Evolutionary conservation across 2,888 invertebrate genomes (phyloP).

Genomic region (Andrena marginata): DNA sequence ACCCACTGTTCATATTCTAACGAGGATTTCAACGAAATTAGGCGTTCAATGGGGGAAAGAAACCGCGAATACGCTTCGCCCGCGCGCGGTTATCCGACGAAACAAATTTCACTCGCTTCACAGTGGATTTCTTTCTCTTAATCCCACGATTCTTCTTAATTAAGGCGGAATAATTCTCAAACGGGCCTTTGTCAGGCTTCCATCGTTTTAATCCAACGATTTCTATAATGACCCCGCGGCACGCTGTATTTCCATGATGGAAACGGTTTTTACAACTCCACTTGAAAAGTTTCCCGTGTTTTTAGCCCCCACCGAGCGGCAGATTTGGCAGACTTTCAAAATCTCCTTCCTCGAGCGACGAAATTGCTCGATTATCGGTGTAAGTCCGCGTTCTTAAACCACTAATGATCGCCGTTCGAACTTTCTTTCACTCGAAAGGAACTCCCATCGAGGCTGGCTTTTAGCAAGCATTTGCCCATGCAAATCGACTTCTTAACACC

Average conservation of each 20-base stretch:
- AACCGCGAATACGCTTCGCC: background rate
- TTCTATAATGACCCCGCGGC: constrained; percentile 31
- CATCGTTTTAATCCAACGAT: constrained; percentile 16
- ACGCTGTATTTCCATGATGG: constrained; percentile 26
- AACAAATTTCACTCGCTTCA: constrained; percentile 6
- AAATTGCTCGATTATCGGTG: constrained; percentile 35
- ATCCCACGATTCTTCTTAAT: background rate
- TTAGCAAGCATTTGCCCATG: constrained; percentile 15
- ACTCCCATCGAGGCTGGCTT: background rate
- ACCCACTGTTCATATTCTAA: background rate
- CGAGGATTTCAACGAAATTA: constrained; percentile 10
- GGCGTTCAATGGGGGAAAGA: background rate
- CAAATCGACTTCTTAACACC: constrained; percentile 22
- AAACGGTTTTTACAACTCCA: constrained; percentile 11
- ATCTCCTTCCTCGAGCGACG: constrained; percentile 4
- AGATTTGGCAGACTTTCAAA: constrained; percentile 52
- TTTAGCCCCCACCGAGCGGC: background rate
- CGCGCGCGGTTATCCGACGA: background rate
- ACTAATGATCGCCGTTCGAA: constrained; percentile 32
- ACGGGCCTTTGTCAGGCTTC: background rate
- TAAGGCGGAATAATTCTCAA: constrained; percentile 37
- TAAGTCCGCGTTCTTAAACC: constrained; percentile 35
- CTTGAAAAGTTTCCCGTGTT: constrained; percentile 42
- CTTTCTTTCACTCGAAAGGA: constrained; percentile 11
- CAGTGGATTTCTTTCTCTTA: background rate